Conservation (phyloP, 2,113 vertebrate species). For the Nothocercus nigrocapillus region DNA sequence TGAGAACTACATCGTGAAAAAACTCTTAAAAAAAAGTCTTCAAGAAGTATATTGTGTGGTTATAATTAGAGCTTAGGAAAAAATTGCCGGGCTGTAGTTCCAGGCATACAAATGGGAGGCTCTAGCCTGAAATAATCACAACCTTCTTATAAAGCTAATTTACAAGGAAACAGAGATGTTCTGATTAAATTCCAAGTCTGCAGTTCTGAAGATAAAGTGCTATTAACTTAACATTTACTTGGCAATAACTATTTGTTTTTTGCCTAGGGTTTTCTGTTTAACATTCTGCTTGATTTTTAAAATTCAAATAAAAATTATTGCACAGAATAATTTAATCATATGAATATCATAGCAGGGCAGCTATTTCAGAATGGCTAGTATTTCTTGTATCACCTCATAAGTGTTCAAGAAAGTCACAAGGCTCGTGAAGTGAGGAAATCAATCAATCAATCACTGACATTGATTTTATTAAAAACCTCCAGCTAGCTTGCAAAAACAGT, state of each 20-base stretch:
- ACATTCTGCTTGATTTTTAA: neutral
- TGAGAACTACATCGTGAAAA: neutral
- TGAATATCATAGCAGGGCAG: neutral
- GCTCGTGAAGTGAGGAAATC: neutral
- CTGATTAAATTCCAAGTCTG: neutral
- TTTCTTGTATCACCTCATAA: neutral
- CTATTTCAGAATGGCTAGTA: neutral
- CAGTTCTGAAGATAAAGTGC: neutral
- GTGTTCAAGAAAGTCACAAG: neutral
- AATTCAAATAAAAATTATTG: neutral
- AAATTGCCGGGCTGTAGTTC: neutral
- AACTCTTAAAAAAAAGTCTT: neutral
- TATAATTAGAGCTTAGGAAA: neutral
- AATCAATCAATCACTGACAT: neutral
- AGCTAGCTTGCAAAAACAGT: neutral
- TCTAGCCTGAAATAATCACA: neutral
- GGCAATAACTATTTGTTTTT: neutral
- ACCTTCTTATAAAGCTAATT: neutral
- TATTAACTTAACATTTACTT: neutral
- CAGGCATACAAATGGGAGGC: neutral
- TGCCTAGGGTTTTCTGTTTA: neutral
- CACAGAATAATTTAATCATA: neutral
- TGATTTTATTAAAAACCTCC: neutral
- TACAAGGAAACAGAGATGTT: neutral
- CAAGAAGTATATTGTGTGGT: neutral